phyloP scores from a whole-genome alignment of 2,113 vertebrate genomes.

The Callocephalon fimbriatum region DNA sequence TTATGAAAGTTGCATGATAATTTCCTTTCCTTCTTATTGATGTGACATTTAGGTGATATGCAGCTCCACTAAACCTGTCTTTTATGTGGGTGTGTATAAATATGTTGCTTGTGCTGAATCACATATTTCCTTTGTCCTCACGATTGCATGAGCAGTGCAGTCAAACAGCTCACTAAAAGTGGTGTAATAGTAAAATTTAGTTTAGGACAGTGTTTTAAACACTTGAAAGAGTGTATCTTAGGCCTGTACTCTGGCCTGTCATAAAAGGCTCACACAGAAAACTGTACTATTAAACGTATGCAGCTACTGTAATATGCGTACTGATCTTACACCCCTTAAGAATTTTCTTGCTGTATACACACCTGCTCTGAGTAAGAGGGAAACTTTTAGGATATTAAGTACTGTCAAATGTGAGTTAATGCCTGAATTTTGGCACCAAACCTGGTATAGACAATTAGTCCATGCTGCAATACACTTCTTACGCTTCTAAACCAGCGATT shows the following conservation, averaged over 20 bases:
- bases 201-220: not conserved
- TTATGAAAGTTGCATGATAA: not conserved
- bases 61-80: not conserved
- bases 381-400: not conserved
- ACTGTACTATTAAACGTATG: rapidly evolving
- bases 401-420: not conserved
- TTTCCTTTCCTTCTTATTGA: not conserved
- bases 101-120: not conserved
- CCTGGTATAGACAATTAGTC: not conserved
- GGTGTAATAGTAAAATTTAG: not conserved
- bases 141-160: not conserved
- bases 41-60: not conserved
- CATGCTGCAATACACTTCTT: rapidly evolving
- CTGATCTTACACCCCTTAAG: not conserved
- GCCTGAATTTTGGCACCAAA: not conserved
- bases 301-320: not conserved
- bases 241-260: not conserved
- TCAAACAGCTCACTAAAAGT: not conserved
- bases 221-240: not conserved
- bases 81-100: not conserved
- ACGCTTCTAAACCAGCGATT: not conserved
- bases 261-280: not conserved
- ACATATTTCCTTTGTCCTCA: not conserved
- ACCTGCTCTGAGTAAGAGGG: not conserved
- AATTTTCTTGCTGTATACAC: rapidly evolving